A percentile compares a stretch with the other conserved stretches of the same genome.
phyloP scores from a whole-genome alignment of 1,140 invertebrate species.

The Frieseomelitta varia region DNA sequence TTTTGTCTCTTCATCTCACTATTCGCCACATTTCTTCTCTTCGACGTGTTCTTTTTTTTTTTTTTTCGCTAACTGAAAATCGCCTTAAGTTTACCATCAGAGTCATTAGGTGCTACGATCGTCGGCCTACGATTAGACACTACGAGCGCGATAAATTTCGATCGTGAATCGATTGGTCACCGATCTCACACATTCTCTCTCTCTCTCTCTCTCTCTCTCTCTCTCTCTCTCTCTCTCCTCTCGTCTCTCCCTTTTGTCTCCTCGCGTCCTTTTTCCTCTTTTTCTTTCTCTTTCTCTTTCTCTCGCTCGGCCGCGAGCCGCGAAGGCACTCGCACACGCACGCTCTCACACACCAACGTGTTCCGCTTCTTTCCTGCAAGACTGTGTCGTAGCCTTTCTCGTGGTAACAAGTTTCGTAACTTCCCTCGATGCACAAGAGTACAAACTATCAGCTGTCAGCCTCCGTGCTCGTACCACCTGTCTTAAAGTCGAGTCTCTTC shows the following conservation, averaged over 20 bases:
- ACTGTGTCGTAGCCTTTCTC: conserved; percentile 47
- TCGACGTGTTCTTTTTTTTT: neutral
- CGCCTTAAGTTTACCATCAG: neutral
- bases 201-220: neutral
- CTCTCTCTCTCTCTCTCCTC: no score
- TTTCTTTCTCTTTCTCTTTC: conserved; percentile 6
- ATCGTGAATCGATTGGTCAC: conserved; percentile 7
- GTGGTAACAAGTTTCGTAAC: conserved; percentile 49
- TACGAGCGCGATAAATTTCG: neutral
- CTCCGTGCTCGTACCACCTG: conserved; percentile 55
- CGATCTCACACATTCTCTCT: conserved; percentile 25
- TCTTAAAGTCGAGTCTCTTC: conserved; percentile 39
- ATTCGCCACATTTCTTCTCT: conserved; percentile 6
- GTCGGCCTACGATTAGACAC: neutral
- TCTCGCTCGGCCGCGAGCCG: conserved; percentile 20
- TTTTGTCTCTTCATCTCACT: conserved; percentile 33
- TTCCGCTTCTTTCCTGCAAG: conserved; percentile 33
- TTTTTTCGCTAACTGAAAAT: conserved; percentile 19
- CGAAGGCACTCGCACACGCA: conserved; percentile 21
- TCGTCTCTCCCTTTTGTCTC: neutral
- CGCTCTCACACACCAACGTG: conserved; percentile 25
- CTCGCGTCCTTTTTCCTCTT: neutral
- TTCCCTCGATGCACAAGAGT: conserved; percentile 41
- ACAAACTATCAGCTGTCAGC: conserved; percentile 61
- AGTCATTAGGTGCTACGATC: no score